These are phyloP conservation scores for Biston stratarius DNA, from an alignment of 2,888 invertebrate species.

Conservation along the genomic window DNA sequence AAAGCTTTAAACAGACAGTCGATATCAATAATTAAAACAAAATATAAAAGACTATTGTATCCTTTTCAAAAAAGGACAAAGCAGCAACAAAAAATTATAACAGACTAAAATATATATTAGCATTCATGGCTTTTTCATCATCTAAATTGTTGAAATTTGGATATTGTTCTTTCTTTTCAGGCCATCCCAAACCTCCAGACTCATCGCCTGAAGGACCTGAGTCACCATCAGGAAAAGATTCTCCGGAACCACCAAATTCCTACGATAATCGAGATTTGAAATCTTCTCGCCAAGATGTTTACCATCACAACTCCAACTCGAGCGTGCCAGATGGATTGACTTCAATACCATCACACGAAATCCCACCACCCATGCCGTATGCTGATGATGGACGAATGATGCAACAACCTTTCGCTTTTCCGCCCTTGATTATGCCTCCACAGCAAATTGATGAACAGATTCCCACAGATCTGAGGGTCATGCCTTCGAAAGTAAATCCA, in stretches of 20 bases:
- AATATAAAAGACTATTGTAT: no score
- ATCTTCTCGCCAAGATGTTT: slow-evolving; percentile 72
- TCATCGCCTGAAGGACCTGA: slow-evolving; percentile 78
- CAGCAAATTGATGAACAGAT: slow-evolving; percentile 71
- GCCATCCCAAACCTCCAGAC: slow-evolving; percentile 77
- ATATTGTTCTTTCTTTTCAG: slow-evolving; percentile 52
- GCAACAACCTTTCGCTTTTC: slow-evolving; percentile 71
- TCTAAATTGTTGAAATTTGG: no score
- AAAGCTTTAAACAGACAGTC: no score
- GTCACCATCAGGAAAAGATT: slow-evolving; percentile 76
- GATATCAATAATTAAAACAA: no score
- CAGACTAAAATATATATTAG: no score
- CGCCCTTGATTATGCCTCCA: slow-evolving; percentile 68
- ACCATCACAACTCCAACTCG: slow-evolving; percentile 65
- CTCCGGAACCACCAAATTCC: slow-evolving; percentile 68
- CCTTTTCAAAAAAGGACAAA: no score
- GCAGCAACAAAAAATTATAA: no score
- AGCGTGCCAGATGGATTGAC: slow-evolving; percentile 62
- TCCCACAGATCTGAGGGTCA: slow-evolving; percentile 78
- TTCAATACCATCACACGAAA: slow-evolving; percentile 61
- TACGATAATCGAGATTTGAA: slow-evolving; percentile 70
- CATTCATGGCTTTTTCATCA: no score
- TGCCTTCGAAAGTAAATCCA: slow-evolving; percentile 62
- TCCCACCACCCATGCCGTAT: slow-evolving; percentile 67
- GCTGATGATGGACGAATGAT: slow-evolving; percentile 72